These are phyloP conservation scores for Achroia grisella DNA, from an alignment of 1,140 invertebrate species.

Conservation along the genomic window DNA sequence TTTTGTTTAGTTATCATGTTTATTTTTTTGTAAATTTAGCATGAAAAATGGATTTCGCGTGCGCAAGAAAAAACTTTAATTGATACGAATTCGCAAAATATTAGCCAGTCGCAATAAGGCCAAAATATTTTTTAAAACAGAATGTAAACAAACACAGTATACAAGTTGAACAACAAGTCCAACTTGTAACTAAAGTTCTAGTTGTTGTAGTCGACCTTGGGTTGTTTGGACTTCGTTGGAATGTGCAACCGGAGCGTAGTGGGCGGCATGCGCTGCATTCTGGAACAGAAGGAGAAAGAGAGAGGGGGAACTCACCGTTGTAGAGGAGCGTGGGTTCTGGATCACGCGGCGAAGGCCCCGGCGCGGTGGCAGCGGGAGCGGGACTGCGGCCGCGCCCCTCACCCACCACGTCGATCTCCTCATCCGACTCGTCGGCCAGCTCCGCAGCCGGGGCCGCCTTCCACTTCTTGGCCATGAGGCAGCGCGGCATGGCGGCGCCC, in stretches of 20 bases:
- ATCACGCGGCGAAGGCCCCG: constrained; percentile 60
- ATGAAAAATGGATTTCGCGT: constrained; percentile 10
- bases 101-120: constrained; percentile 22
- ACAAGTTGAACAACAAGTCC: no score
- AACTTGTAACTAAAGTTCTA: no score
- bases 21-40: no score
- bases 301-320: constrained; percentile 47
- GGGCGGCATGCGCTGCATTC: no score
- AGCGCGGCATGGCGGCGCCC: constrained; percentile 83
- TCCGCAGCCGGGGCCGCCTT: constrained; percentile 88
- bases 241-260: background rate
- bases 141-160: no score
- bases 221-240: background rate
- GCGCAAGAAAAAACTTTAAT: constrained; percentile 9
- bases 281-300: background rate
- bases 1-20: no score
- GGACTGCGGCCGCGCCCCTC: constrained; percentile 73
- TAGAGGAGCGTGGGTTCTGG: constrained; percentile 69
- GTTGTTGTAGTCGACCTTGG: no score
- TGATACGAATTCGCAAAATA: constrained; percentile 25
- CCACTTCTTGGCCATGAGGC: constrained; percentile 93
- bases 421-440: constrained; percentile 82
- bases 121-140: constrained; percentile 5
- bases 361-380: constrained; percentile 65
- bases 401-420: constrained; percentile 87